Conservation (phyloP, 2,797 vertebrate genomes). For the Nothura maculosa region DNA sequence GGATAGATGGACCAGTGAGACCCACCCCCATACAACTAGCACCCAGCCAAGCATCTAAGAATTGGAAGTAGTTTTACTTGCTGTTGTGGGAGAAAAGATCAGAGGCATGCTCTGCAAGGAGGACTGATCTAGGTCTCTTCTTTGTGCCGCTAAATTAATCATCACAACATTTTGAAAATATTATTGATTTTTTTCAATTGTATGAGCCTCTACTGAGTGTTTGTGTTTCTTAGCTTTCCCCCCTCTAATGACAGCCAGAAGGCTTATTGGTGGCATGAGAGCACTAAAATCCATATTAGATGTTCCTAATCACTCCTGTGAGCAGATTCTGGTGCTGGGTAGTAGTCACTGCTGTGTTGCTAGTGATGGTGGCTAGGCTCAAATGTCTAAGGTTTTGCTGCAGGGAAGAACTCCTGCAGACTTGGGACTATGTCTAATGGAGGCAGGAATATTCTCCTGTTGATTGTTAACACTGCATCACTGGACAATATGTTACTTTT, state of each 20-base stretch:
- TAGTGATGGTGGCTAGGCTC: not conserved
- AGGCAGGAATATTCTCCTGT: not conserved
- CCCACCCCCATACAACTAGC: not conserved
- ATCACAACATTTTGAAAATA: constrained; percentile 19
- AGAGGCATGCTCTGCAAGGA: not conserved
- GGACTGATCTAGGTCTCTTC: not conserved
- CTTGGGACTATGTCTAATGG: not conserved
- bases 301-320: not conserved
- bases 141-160: not conserved
- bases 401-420: not conserved
- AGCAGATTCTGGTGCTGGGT: not conserved
- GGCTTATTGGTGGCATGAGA: not conserved
- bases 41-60: not conserved
- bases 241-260: not conserved
- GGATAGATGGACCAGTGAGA: constrained; percentile 2
- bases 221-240: not conserved
- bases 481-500: not conserved
- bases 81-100: not conserved
- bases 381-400: not conserved
- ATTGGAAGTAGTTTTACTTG: not conserved
- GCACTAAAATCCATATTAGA: not conserved
- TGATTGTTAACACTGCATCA: not conserved
- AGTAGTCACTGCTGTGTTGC: fast-evolving
- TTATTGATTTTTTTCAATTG: not conserved
- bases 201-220: not conserved